Base-by-base conservation (phyloP, 1,140 invertebrate genomes). In the Eufriesea mexicana region DNA sequence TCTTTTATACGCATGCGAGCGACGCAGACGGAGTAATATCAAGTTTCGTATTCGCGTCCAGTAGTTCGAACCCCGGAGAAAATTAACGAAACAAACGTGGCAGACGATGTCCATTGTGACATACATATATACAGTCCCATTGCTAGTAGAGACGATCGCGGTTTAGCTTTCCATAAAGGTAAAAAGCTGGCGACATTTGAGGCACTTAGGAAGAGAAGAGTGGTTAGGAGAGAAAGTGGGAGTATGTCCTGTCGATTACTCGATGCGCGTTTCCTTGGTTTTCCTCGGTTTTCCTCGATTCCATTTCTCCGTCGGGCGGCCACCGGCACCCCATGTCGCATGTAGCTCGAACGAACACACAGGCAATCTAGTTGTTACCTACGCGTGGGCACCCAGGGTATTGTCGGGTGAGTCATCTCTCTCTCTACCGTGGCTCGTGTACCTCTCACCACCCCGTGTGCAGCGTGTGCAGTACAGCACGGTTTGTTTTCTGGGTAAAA, bases 401-500 rank as follows among this genome's bases (percentile, higher is more conserved):
- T 79, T 77, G 70, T 76, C 77, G 76, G 88, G 72, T 90, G 89
- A 90, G 84, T 90, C 89, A 90, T 86, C 88, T 80, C 70, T 84
- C 42, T 85, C 83, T 79, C 71, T 68, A 51, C 55, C 74, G 6
- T 76, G 59, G 25, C 73, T 79, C n/a, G 62, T 82, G 45, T 55
- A 70, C 49, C 73, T 81, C 64, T 73, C 78, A 72, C 62, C 78
- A 87, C 86, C 74, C 83, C 67, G 66, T 73, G 72, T 70, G 47
- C 78, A 71, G 62, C 82, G 83, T 84, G 84, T 73, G 71, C 81
- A 70, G 79, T 55, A 57, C 49, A 84, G 79, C 79, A 84, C 84
- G 68, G 85, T 78, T 90, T 85, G 86, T 86, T 91, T 91, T 89
- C 87, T 86, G 86, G 76, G 89, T 84, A 89, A 91, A 86, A 90